Percentiles rank a stretch among this genome's conserved stretches.
Evolutionary conservation across 1,140 invertebrate genomes (phyloP).

Genomic region (Sycophila sp.): DNA sequence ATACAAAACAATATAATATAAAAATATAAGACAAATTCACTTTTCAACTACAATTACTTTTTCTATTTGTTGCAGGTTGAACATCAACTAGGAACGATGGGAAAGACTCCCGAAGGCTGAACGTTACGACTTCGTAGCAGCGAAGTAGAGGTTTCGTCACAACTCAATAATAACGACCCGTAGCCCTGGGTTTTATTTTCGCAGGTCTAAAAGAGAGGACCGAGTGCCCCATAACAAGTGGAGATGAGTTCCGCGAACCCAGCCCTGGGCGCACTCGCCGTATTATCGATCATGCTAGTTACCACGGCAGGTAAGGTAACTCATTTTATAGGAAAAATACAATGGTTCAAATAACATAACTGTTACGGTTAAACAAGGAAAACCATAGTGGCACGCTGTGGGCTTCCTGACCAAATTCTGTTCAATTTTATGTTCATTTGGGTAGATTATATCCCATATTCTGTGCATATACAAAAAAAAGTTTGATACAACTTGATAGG

Average conservation of each 20-base stretch:
- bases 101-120: conserved; percentile 58
- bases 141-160: background rate
- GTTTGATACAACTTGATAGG: too few relatives aligned
- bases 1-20: too few relatives aligned
- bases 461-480: too few relatives aligned
- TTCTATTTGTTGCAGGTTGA: conserved; percentile 40
- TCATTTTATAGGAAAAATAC: background rate
- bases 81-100: conserved; percentile 50
- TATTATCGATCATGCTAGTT: conserved; percentile 54
- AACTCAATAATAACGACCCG: too few relatives aligned
- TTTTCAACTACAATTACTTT: background rate
- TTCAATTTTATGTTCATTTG: too few relatives aligned
- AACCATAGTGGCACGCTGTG: too few relatives aligned
- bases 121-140: conserved; percentile 3
- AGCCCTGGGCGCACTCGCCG: conserved; percentile 59
- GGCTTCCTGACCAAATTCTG: too few relatives aligned
- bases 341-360: too few relatives aligned
- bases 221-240: too few relatives aligned
- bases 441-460: too few relatives aligned
- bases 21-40: too few relatives aligned
- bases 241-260: conserved; percentile 58
- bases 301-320: conserved; percentile 48
- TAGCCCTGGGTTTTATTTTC: too few relatives aligned
- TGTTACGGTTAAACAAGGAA: background rate
- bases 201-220: background rate